Percentiles rank a stretch among this genome's conserved stretches.
Evolutionary conservation across 2,888 invertebrate genomes (phyloP).

Genomic region (Sylvicola cinctus): DNA sequence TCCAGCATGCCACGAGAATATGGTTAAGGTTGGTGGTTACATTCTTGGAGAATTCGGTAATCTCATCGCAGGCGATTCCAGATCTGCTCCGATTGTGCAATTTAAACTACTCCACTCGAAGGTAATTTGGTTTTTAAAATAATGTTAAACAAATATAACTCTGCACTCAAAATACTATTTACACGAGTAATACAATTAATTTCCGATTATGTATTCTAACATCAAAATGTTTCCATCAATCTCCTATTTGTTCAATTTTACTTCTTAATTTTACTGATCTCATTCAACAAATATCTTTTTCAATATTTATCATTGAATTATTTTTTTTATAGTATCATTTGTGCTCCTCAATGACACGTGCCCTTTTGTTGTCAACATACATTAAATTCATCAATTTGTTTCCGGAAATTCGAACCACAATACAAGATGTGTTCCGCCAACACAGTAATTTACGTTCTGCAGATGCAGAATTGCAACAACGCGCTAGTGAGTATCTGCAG

Average conservation of each 20-base stretch:
- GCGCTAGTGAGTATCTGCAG: constrained; percentile 94
- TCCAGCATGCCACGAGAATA: constrained; percentile 98
- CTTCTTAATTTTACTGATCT: too few species aligned
- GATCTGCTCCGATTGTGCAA: constrained; percentile 92
- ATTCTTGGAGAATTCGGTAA: constrained; percentile 99
- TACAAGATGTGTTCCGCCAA: constrained; percentile 84
- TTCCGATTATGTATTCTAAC: too few species aligned
- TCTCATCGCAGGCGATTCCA: constrained; percentile 93
- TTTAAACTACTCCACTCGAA: constrained; percentile 97
- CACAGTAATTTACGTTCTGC: constrained; percentile 93
- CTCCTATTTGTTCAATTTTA: too few species aligned
- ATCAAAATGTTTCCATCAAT: too few species aligned
- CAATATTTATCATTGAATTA: too few species aligned
- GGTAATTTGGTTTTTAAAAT: constrained; percentile 20
- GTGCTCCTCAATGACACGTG: constrained; percentile 92
- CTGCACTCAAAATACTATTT: too few species aligned
- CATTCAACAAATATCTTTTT: too few species aligned
- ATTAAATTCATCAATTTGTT: constrained; percentile 99
- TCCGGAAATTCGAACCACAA: constrained; percentile 90
- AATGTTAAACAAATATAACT: too few species aligned
- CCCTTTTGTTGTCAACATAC: constrained; percentile 89
- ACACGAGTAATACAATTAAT: too few species aligned
- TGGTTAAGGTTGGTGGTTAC: constrained; percentile 99
- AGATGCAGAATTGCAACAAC: constrained; percentile 94
- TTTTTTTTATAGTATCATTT: constrained; percentile 98